Evolutionary conservation across 2,797 vertebrate genomes (phyloP), one percentile per base, ranked within the genome.

Genomic region (Tadarida brasiliensis): DNA sequence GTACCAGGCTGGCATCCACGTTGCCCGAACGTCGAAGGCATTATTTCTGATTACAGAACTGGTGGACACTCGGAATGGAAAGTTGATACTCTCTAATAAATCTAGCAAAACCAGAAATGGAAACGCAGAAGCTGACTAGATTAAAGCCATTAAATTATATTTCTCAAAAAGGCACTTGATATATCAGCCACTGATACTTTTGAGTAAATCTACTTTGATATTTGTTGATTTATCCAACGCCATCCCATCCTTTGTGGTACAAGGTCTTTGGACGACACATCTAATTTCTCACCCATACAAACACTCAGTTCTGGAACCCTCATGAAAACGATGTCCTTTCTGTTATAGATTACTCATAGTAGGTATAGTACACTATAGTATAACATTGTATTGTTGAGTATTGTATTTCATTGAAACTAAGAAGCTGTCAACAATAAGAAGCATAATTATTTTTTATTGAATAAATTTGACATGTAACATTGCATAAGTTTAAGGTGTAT

Each of bases 221-320:
- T 88, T 94, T 95, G 90, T 91, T 96, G 80, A 96, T 90, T 97
- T 92, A 77, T 84, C 92, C 63, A 89, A 96, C 61, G 88, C 90
- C 67, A 97, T 87, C 84, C 95, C 86, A 88, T 93, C 95, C 91
- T 97, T 97, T 94, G 33, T 89, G 4, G 51, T 80, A 76, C n/a
- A 51, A 54, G 7, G 10, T 83, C 26, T 94, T 88, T 33, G 30
- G 33, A 63, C 65, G 87, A 94, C 3, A 94, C 95, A 93, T 68
- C 95, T 98, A 97, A 97, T 97, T 97, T 97, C 97, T 97, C 91
- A 98, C 90, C n/a, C 35, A 95, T 71, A 96, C 93, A 97, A 98
- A 88, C 65, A 68, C 70, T 97, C 87, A 74, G 15, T 35, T 80
- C 78, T 59, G 54, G 67, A 88, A 59, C 12, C 33, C 49, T 91